These are phyloP conservation scores for Margarornis squamiger DNA, from an alignment of 2,797 vertebrate genomes.

Conservation along the genomic window DNA sequence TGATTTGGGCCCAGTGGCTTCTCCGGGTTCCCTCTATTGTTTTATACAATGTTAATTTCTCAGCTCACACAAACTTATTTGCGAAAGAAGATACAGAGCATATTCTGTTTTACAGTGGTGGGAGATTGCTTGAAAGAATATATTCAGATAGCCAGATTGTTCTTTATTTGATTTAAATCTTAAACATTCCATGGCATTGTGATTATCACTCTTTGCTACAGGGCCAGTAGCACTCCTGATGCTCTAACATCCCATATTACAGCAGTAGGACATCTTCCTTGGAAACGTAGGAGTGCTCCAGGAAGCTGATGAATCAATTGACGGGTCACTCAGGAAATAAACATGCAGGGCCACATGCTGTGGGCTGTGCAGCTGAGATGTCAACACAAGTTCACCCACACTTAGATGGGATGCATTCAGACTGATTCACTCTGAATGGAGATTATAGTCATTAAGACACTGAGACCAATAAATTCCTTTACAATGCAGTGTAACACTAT, in stretches of 20 bases:
- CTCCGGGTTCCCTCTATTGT: background rate
- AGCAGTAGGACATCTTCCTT: background rate
- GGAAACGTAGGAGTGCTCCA: background rate
- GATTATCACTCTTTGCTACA: background rate
- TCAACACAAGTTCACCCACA: background rate
- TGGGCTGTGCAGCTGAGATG: background rate
- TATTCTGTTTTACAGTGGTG: background rate
- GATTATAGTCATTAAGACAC: background rate
- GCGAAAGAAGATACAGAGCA: background rate
- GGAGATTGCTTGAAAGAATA: background rate
- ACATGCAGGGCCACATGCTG: background rate
- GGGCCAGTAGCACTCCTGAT: background rate
- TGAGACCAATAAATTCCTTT: background rate
- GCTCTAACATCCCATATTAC: background rate
- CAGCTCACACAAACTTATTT: background rate
- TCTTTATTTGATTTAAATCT: background rate
- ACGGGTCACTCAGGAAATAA: background rate
- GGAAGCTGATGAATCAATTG: background rate
- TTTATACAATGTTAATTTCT: background rate
- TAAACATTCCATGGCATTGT: background rate
- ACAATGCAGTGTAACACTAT: background rate
- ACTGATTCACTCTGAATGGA: background rate
- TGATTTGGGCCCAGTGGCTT: background rate
- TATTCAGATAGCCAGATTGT: background rate
- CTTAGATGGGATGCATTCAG: background rate